Base-by-base conservation (phyloP, 1,140 invertebrate genomes). In the Vollenhovia emeryi region DNA sequence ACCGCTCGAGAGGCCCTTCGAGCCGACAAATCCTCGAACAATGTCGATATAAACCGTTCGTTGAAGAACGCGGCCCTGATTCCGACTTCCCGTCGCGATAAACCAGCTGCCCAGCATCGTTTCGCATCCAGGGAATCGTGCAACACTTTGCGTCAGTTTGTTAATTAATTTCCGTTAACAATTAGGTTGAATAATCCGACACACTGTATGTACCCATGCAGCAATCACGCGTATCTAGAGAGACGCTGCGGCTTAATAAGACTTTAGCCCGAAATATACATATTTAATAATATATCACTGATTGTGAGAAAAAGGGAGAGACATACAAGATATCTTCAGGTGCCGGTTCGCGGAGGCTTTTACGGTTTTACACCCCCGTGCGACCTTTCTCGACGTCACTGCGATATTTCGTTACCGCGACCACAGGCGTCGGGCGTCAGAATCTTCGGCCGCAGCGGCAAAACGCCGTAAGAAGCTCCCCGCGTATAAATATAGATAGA, bases 401-500 rank as follows among this genome's bases (percentile, higher is more conserved):
- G n/a, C n/a, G n/a, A n/a, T n/a, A n/a, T n/a, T n/a, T n/a, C n/a
- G n/a, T 13, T 43, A 45, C n/a, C n/a, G 62, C 7, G 64, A 9
- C 40, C 3, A 15, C 27, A 11, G 9, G 13, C 40, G 52, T 71
- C 50, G 24, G 6, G 6, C 18, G n/a, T 45, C 15, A 15, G 75
- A 78, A n/a, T 18, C 59, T 66, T 36, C 8, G 52, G 18, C 18
- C 33, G 75, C 62, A 8, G 11, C 24, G 7, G 6, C 36, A n/a
- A 76, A 48, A 21, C 30, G 40, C 24, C 55, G 71, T 18, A 60
- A 48, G 33, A 74, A 33, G 13, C n/a, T 13, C 33, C 55, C 8
- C 4, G 43, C 75, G n/a, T 66, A 50, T 48, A 79, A 66, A 79
- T 79, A 79, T 52, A 66, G 75, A 50, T 66, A 24, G 55, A 62